A percentile compares a stretch with the other conserved stretches of the same genome.
Evolutionary conservation across 2,797 vertebrate species (phyloP).

Genomic region (Darevskia mixta): DNA sequence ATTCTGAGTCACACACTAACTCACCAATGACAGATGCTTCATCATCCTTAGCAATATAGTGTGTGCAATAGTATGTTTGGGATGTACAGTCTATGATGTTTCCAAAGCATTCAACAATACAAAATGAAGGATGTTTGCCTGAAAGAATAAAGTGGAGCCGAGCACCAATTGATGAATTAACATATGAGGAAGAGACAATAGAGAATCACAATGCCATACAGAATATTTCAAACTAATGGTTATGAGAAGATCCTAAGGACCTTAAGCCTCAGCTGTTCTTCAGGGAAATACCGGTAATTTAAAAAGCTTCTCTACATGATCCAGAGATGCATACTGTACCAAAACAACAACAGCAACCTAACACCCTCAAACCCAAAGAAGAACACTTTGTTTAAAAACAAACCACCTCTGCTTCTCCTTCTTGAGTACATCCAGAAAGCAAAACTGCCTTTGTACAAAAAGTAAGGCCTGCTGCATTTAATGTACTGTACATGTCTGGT

Average conservation of each 20-base stretch:
- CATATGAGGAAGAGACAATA: not conserved
- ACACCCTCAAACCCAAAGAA: too few relatives aligned
- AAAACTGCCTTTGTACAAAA: not conserved
- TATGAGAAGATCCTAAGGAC: not conserved
- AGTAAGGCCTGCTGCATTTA: not conserved
- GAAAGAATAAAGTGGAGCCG: not conserved
- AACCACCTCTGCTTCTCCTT: not conserved
- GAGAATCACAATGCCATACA: not conserved
- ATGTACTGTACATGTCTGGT: too few relatives aligned
- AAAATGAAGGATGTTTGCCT: not conserved
- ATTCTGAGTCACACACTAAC: not conserved
- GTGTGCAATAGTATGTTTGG: too few relatives aligned
- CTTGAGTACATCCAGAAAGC: not conserved
- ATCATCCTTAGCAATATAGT: not conserved
- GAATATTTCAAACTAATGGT: not conserved
- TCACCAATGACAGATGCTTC: not conserved
- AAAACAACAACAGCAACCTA: not conserved
- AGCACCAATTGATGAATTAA: not conserved
- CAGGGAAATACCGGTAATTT: not conserved
- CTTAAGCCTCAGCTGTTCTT: not conserved
- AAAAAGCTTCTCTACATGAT: not conserved
- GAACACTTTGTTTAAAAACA: not conserved
- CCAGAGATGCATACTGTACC: not conserved
- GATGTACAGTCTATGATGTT: not conserved
- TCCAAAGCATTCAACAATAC: not conserved